A percentile compares a stretch with the other conserved stretches of the same genome.
These are phyloP conservation scores for Rhynchonycteris naso DNA, from an alignment of 2,797 vertebrate species.

Conservation along the genomic window DNA sequence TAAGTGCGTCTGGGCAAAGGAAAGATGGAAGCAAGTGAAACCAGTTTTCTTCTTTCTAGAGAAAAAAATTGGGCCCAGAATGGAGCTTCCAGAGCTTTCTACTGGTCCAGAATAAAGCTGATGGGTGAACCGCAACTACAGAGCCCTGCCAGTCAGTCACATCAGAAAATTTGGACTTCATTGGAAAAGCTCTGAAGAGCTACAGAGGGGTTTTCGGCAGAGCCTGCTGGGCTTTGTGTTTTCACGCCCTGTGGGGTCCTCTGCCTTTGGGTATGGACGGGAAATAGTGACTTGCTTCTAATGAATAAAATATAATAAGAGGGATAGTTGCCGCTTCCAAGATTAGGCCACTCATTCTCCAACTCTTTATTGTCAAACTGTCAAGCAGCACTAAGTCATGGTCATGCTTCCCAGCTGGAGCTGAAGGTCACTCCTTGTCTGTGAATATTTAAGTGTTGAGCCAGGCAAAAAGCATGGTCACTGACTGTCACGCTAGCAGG, in stretches of 20 bases:
- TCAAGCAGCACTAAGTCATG: background rate
- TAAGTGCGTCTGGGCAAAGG: background rate
- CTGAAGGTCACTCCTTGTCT: background rate
- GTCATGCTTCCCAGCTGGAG: background rate
- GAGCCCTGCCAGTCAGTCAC: accelerated
- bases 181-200: background rate
- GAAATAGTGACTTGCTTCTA: background rate
- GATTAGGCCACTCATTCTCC: background rate
- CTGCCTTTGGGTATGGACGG: background rate
- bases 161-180: background rate
- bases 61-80: background rate
- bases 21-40: slow-evolving; percentile 1
- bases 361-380: background rate
- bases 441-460: background rate
- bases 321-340: background rate
- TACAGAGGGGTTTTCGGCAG: no score
- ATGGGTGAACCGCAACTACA: no score
- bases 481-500: background rate
- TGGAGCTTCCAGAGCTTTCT: background rate
- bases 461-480: background rate
- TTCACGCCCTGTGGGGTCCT: background rate
- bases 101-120: background rate
- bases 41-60: background rate
- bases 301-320: background rate
- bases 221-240: background rate